Conservation (phyloP, 2,888 invertebrate species). For the Agonopterix heracliana region DNA sequence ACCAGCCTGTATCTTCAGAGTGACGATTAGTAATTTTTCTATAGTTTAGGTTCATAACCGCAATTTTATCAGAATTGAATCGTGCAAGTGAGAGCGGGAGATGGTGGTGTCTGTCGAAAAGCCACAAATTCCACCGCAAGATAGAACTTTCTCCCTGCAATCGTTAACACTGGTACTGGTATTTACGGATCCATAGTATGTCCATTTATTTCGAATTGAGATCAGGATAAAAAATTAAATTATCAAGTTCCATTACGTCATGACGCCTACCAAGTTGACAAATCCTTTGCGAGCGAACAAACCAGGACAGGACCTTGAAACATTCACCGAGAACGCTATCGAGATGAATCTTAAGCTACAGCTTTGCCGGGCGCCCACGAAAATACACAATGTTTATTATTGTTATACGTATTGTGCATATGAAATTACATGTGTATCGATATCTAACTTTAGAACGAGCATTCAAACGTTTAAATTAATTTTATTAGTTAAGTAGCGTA, state of each 20-base stretch:
- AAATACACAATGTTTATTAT: conserved; percentile 32
- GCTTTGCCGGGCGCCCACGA: conserved; percentile 56
- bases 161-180: background rate
- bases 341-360: conserved; percentile 63
- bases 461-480: conserved; percentile 10
- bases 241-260: conserved; percentile 51
- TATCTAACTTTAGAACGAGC: background rate
- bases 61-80: conserved; percentile 4
- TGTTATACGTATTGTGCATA: background rate
- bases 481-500: conserved; percentile 2
- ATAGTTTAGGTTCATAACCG: too few relatives aligned
- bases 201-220: conserved; percentile 1
- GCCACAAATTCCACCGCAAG: conserved; percentile 21
- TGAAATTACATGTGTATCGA: background rate
- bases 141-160: conserved; percentile 17
- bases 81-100: conserved; percentile 14
- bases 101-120: conserved; percentile 10
- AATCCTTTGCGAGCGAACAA: conserved; percentile 64
- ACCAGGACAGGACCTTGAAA: conserved; percentile 72
- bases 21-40: too few relatives aligned
- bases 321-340: conserved; percentile 68
- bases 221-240: conserved; percentile 22
- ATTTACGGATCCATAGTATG: too few relatives aligned
- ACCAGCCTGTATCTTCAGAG: too few relatives aligned
- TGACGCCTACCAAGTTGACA: conserved; percentile 62